Percentiles rank a stretch among this genome's conserved stretches.
Conservation (phyloP, 2,113 vertebrate species). For the Coreoperca whiteheadi region DNA sequence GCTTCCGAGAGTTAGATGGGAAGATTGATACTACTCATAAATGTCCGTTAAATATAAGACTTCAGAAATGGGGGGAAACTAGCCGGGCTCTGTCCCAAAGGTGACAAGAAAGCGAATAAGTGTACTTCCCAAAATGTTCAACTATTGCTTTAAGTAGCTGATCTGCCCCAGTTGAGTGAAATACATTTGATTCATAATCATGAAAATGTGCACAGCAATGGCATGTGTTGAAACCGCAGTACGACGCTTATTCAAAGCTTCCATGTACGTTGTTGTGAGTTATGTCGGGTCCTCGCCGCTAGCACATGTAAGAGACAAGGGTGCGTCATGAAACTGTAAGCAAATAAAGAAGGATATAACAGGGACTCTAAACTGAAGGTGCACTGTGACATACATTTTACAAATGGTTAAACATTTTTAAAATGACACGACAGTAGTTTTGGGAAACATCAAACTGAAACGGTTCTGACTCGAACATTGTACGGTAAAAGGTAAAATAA, state of each 20-base stretch:
- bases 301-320: background rate
- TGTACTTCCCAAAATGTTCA: background rate
- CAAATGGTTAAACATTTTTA: too few species aligned
- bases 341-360: background rate
- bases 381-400: too few species aligned
- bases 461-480: background rate
- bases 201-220: background rate
- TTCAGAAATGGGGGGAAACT: background rate
- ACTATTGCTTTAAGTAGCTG: background rate
- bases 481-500: conserved; percentile 51
- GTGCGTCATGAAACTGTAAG: background rate
- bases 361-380: too few species aligned
- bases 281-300: background rate
- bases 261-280: background rate
- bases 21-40: background rate
- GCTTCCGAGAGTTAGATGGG: background rate
- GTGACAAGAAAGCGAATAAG: background rate
- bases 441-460: conserved; percentile 7
- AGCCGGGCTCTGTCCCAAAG: background rate
- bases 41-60: background rate
- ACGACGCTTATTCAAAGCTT: background rate
- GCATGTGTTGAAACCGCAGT: background rate
- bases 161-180: background rate
- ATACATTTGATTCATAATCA: background rate
- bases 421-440: conserved; percentile 10